Base-by-base conservation (phyloP, 2,797 vertebrate species). In the Iguana delicatissima region DNA sequence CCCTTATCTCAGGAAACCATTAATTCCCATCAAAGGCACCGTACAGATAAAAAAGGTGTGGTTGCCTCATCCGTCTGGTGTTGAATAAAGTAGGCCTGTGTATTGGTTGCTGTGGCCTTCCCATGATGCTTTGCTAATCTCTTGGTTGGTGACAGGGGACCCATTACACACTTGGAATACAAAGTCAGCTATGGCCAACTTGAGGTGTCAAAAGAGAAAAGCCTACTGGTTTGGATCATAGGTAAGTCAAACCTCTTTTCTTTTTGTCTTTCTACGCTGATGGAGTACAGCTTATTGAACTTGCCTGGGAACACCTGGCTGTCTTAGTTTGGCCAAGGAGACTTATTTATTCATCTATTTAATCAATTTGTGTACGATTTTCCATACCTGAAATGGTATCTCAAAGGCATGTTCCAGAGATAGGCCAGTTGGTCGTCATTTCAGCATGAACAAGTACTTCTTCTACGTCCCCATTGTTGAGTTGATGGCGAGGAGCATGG, bases 171-270 rank as follows among this genome's bases (percentile, higher is more conserved):
- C 81, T 96, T 98, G 84, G 98, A 99, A 74, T 97, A 98, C 94
- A 99, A 98, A 96, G 97, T 98, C 95, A 99, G 96, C 96, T 97
- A 98, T 3, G 98, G 98, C 81, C 98, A 99, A 16, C 95, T 99
- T 62, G 99, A 99, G 73, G 96, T 98, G 80, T 98, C 96, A 74
- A 98, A 97, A 95, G 99, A 99, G 93, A 99, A 99, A 96, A 98
- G 98, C 95, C 97, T 99, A 32, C 94, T 99, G 89, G 95, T 99
- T 89, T 99, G 99, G 98, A 92, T 97, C 89, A 97, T 97, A 94
- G 95, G 99, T 99, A 97, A 98, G 94, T 93, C 91, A 32, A n/a
- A 20, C 5, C 86, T 59, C 89, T 24, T 73, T 38, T 67, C 83
- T 80, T 91, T 10, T 7, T 77, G 74, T 85, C 4, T 55, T 62